Conservation (phyloP, 2,888 invertebrate species). For the Thymelicus acteon region DNA sequence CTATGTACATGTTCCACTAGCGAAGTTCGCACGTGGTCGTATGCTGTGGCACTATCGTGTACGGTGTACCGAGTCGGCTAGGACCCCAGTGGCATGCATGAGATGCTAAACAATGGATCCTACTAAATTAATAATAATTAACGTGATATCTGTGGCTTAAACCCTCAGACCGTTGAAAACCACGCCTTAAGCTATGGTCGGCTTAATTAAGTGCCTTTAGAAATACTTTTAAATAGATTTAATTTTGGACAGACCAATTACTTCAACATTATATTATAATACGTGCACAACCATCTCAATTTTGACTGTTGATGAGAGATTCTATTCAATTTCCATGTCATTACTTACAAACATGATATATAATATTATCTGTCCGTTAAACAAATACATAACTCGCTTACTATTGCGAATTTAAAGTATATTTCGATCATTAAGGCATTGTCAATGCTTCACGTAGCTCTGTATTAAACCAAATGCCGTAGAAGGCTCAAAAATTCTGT, state of each 20-base stretch:
- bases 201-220: constrained; percentile 26
- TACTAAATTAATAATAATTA: constrained; percentile 48
- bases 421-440: background rate
- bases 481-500: background rate
- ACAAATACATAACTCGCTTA: too few relatives aligned
- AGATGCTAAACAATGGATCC: constrained; percentile 69
- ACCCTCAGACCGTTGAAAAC: constrained; percentile 39
- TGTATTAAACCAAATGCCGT: background rate
- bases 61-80: constrained; percentile 72
- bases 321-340: constrained; percentile 11
- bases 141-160: constrained; percentile 43
- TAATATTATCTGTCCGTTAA: too few relatives aligned
- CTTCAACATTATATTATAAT: constrained; percentile 62
- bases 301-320: constrained; percentile 48
- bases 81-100: constrained; percentile 72
- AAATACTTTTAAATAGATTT: constrained; percentile 42
- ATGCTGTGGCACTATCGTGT: constrained; percentile 69
- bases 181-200: constrained; percentile 7
- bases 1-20: constrained; percentile 75
- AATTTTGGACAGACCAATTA: constrained; percentile 77
- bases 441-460: too few relatives aligned
- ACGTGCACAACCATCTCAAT: constrained; percentile 82
- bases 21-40: constrained; percentile 52
- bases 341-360: background rate
- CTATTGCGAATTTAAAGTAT: background rate